Evolutionary conservation across 2,113 vertebrate species (phyloP).

Genomic region (Mormyrus lacerda): DNA sequence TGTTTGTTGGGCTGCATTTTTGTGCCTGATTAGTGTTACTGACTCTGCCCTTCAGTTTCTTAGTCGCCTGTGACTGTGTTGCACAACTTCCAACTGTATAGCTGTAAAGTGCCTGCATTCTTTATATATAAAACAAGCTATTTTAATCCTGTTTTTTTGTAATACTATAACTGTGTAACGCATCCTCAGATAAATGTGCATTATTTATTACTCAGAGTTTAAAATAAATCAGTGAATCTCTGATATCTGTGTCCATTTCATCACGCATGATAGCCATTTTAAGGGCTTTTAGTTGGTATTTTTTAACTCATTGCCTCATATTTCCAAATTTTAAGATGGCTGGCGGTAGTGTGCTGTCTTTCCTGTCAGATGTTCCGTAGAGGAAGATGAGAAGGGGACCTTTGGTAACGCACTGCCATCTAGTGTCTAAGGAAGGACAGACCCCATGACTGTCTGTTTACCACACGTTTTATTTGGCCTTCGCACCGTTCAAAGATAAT

Average conservation of each 20-base stretch:
- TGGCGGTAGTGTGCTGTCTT: not conserved
- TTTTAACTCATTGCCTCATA: not conserved
- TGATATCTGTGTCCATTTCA: not conserved
- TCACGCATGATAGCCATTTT: not conserved
- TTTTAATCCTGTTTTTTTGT: constrained; percentile 33
- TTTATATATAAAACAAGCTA: constrained; percentile 35
- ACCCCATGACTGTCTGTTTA: not conserved
- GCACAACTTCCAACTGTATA: constrained; percentile 25
- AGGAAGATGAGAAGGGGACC: not conserved
- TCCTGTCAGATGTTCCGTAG: not conserved
- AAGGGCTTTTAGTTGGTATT: not conserved
- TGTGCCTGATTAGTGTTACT: constrained; percentile 16
- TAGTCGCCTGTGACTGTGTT: constrained; percentile 16
- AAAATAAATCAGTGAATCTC: constrained; percentile 21
- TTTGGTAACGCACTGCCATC: constrained; percentile 14
- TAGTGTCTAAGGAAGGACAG: not conserved
- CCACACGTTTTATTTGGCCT: not conserved
- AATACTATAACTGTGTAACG: constrained; percentile 29
- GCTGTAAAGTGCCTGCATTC: constrained; percentile 52
- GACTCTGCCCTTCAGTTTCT: not conserved
- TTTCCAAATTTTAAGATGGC: not conserved
- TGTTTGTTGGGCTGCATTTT: not conserved
- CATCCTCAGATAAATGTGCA: constrained; percentile 33
- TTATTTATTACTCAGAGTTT: constrained; percentile 54
- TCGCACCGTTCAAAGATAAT: not conserved